These are phyloP conservation scores for Apotomis turbidana DNA, from an alignment of 2,888 invertebrate genomes.

Conservation along the genomic window DNA sequence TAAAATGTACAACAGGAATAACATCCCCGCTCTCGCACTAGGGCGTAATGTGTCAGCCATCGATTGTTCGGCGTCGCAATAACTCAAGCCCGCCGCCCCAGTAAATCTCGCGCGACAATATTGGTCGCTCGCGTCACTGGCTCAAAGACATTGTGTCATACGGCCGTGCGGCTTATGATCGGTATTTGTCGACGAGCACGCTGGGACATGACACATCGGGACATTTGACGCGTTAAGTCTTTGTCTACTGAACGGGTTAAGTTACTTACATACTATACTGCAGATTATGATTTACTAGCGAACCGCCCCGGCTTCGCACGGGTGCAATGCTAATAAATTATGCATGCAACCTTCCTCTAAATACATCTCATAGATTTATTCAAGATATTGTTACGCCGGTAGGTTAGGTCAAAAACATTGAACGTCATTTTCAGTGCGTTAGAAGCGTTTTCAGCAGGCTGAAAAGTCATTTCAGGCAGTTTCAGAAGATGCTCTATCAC, in stretches of 20 bases:
- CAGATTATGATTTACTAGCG: not conserved
- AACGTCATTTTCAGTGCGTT: no score
- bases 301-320: no score
- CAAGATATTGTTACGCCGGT: no score
- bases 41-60: slow-evolving; percentile 35
- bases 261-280: no score
- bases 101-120: slow-evolving; percentile 39
- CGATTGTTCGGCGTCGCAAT: slow-evolving; percentile 30
- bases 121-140: slow-evolving; percentile 33
- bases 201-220: not conserved
- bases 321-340: no score
- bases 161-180: slow-evolving; percentile 19
- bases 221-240: not conserved
- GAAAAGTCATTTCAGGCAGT: no score
- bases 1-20: no score
- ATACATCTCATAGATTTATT: no score
- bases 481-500: no score
- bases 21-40: slow-evolving; percentile 5
- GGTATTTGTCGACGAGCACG: slow-evolving; percentile 6
- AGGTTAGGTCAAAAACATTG: no score
- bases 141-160: slow-evolving; percentile 35
- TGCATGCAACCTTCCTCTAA: no score
- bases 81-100: slow-evolving; percentile 32
- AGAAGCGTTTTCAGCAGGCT: no score
- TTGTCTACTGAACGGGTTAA: not conserved